A percentile compares a stretch with the other conserved stretches of the same genome.
Conservation (phyloP, 2,113 vertebrate genomes). For the Syngnathus scovelli region DNA sequence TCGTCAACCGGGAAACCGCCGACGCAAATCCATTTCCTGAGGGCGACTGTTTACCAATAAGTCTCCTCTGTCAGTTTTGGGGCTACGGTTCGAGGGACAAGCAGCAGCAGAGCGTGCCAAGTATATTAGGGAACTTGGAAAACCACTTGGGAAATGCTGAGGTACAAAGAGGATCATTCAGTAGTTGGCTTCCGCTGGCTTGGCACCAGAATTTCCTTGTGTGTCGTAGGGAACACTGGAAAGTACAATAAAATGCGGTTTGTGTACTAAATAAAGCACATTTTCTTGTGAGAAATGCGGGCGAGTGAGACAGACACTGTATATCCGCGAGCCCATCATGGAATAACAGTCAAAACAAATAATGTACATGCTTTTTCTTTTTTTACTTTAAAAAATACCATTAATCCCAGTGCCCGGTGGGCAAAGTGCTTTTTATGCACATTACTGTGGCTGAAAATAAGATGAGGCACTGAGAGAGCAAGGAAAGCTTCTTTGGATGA, state of each 20-base stretch:
- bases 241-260: conserved; percentile 7
- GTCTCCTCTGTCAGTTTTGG: conserved; percentile 26
- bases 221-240: background rate
- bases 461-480: conserved; percentile 56
- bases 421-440: conserved; percentile 63
- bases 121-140: conserved; percentile 43
- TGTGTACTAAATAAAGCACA: background rate
- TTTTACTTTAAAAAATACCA: conserved; percentile 56
- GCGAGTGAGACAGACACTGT: conserved; percentile 29
- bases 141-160: conserved; percentile 54
- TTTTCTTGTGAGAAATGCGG: background rate
- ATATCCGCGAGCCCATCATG: conserved; percentile 41
- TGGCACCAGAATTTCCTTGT: background rate
- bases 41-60: conserved; percentile 52
- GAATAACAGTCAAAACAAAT: conserved; percentile 43
- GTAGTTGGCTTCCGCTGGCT: conserved; percentile 24
- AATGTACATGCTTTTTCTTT: conserved; percentile 57
- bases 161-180: conserved; percentile 38
- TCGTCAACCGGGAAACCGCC: conserved; percentile 54
- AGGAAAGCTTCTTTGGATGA: conserved; percentile 51
- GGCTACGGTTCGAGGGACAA: conserved; percentile 22
- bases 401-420: conserved; percentile 50
- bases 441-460: conserved; percentile 59
- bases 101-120: conserved; percentile 14
- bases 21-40: conserved; percentile 61